These are phyloP conservation scores for Phytoseiulus persimilis DNA, from an alignment of 2,888 invertebrate genomes.

Conservation along the genomic window DNA sequence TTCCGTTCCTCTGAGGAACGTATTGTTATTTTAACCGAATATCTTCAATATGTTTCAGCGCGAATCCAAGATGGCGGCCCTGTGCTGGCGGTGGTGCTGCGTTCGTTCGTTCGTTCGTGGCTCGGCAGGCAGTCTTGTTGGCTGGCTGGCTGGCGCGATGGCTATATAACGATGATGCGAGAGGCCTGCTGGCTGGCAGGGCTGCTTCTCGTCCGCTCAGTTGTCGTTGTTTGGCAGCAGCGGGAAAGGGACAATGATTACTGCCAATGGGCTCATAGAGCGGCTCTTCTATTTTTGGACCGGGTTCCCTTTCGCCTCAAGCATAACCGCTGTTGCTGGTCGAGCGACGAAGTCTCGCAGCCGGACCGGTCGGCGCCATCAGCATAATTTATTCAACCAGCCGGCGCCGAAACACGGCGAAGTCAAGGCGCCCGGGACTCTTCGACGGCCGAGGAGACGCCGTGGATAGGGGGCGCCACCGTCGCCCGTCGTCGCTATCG, in stretches of 20 bases:
- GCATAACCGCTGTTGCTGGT: not conserved
- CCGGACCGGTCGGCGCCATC: not conserved
- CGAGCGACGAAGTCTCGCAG: not conserved
- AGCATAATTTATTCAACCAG: not conserved
- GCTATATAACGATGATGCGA: not conserved
- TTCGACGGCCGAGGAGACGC: not conserved
- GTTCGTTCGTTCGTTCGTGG: not conserved
- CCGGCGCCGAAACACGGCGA: not conserved
- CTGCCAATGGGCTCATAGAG: slow-evolving; percentile 5
- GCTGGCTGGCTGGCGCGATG: not conserved
- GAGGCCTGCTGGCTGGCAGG: not conserved
- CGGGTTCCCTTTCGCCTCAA: not conserved
- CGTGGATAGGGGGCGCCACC: not conserved
- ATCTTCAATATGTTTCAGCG: not conserved
- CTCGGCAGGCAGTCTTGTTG: slow-evolving; percentile 5
- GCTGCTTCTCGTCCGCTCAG: not conserved
- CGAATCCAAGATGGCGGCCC: not conserved
- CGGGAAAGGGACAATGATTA: not conserved
- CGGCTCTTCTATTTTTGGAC: not conserved
- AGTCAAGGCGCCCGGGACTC: not conserved
- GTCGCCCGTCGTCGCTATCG: not conserved
- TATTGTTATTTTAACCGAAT: not conserved
- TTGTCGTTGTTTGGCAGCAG: not conserved
- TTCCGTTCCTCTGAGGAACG: not conserved
- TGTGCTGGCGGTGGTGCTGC: not conserved